Base-by-base conservation (phyloP, 2,113 vertebrate genomes). In the Chaetura pelagica region DNA sequence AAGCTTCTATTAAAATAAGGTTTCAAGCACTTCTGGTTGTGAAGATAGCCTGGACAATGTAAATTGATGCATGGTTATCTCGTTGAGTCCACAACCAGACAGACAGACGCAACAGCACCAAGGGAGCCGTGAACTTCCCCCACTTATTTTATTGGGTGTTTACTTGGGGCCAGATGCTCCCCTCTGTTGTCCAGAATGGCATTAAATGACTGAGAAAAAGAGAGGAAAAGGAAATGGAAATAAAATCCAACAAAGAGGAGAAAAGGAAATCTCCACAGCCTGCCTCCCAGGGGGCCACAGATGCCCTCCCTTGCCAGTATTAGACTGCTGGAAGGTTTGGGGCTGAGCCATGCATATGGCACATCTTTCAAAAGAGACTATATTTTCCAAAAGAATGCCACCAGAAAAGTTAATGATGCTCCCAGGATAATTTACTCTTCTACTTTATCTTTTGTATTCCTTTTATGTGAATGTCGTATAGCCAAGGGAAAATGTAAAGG, bases 21-120 rank as follows among this genome's bases (percentile, higher is more conserved):
- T 92, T 96, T 94, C 74, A 69, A 94, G 92, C 86, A 92, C 93
- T 95, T 93, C 84, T 94, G 95, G 77, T 94, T 74, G 91, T 78
- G 86, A 92, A 95, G 95, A 95, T 95, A 96, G 91, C 83, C 94
- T 96, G 94, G 93, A 95, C 90, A 96, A 96, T 96, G 91, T 95
- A 89, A 96, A 93, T 59, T 88, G 95, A 95, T 90, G 93, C 93
- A 93, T 82, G 89, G 92, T 96, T 95, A 94, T 96, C 87, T 95
- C 96, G 87, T 85, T 92, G 85, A 79, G 77, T 82, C 77, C 76
- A 59, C 88, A 84, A 85, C 79, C 94, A 97, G 92, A 94, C 92
- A 91, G 84, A 85, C 85, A 93, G 97, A 94, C 49, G 7, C 86
- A 95, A 94, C 12, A 92, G 95, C 84, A 93, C 48, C 94, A 44